Evolutionary conservation across 53 echinoderm and acorn worm genomes (phyloP).

Genomic region (Luidia sarsii): DNA sequence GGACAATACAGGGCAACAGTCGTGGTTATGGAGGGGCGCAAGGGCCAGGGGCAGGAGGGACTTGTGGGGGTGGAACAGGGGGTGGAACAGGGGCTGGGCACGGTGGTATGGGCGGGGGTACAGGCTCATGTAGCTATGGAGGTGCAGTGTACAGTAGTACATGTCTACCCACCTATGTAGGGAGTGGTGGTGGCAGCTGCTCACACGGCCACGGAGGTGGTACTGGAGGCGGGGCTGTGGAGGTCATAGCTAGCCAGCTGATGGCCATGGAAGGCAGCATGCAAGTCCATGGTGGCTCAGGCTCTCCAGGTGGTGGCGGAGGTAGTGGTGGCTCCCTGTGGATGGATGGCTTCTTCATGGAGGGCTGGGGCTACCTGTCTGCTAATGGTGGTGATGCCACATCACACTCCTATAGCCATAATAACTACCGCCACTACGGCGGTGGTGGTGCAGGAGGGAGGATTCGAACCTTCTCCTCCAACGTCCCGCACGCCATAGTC

Average conservation of each 20-base stretch:
- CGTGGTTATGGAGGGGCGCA: constrained; percentile 48
- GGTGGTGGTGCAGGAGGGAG: constrained; percentile 88
- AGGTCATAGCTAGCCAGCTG: constrained; percentile 54
- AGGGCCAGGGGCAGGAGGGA: constrained; percentile 68
- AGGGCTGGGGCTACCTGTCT: constrained; percentile 74
- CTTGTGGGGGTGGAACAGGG: constrained; percentile 50
- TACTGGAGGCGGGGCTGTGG: constrained; percentile 70
- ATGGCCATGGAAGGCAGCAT: constrained; percentile 69
- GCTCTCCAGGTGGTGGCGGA: constrained; percentile 63
- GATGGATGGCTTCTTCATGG: constrained; percentile 78
- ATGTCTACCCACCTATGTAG: constrained; percentile 67
- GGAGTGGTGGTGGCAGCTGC: constrained; percentile 78
- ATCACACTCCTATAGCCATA: not conserved
- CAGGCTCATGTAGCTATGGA: constrained; percentile 3
- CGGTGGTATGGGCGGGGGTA: constrained; percentile 7
- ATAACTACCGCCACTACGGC: constrained; percentile 50
- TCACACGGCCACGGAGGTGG: constrained; percentile 35
- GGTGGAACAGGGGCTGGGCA: constrained; percentile 63
- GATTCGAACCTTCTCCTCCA: constrained; percentile 68
- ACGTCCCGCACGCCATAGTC: constrained; percentile 60
- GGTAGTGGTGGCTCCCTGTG: constrained; percentile 89
- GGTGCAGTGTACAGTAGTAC: constrained; percentile 51
- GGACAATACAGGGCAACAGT: constrained; percentile 42
- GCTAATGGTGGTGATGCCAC: constrained; percentile 69
- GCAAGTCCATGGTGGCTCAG: constrained; percentile 49